Evolutionary conservation across 2,797 vertebrate genomes (phyloP).

Genomic region (Poeciliopsis paucimaculata): DNA sequence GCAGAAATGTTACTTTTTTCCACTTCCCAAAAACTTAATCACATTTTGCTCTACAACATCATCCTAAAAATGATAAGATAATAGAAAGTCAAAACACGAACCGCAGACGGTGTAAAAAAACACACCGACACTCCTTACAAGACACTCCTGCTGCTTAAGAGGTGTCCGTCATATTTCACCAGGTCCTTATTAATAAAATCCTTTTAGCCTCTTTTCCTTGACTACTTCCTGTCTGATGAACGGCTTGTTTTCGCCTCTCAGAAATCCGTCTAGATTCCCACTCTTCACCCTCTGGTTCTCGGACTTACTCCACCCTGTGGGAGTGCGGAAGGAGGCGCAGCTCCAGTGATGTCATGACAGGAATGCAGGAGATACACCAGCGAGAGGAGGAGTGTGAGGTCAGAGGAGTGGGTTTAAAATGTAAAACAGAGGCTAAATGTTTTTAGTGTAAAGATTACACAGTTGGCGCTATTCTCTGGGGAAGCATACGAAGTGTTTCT

Average conservation of each 20-base stretch:
- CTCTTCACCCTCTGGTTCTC: slow-evolving; percentile 63
- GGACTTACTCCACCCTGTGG: slow-evolving; percentile 77
- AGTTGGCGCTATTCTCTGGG: not conserved
- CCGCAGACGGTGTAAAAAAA: slow-evolving; percentile 20
- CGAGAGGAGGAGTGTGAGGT: slow-evolving; percentile 54
- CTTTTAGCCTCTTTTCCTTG: slow-evolving; percentile 26
- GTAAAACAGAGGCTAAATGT: slow-evolving; percentile 2
- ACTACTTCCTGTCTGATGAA: slow-evolving; percentile 50
- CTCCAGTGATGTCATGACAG: slow-evolving; percentile 81
- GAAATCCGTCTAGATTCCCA: slow-evolving; percentile 53
- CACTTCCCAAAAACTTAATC: not conserved
- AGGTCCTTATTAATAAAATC: slow-evolving; percentile 27
- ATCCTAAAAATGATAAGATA: slow-evolving; percentile 19
- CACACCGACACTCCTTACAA: slow-evolving; percentile 35
- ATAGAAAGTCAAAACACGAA: slow-evolving; percentile 20
- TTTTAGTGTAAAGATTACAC: not conserved
- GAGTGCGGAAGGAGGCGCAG: slow-evolving; percentile 76
- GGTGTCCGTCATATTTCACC: slow-evolving; percentile 26
- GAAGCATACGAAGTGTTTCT: not conserved
- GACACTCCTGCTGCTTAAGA: slow-evolving; percentile 31
- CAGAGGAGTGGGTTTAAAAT: slow-evolving; percentile 39
- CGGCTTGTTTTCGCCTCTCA: slow-evolving; percentile 60
- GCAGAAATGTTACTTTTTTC: slow-evolving; percentile 2
- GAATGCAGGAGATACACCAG: slow-evolving; percentile 81
- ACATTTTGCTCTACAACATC: slow-evolving; percentile 5